Evolutionary conservation across 1,140 invertebrate species (phyloP), one percentile per base, ranked within the genome.

Genomic region (Listronotus bonariensis): DNA sequence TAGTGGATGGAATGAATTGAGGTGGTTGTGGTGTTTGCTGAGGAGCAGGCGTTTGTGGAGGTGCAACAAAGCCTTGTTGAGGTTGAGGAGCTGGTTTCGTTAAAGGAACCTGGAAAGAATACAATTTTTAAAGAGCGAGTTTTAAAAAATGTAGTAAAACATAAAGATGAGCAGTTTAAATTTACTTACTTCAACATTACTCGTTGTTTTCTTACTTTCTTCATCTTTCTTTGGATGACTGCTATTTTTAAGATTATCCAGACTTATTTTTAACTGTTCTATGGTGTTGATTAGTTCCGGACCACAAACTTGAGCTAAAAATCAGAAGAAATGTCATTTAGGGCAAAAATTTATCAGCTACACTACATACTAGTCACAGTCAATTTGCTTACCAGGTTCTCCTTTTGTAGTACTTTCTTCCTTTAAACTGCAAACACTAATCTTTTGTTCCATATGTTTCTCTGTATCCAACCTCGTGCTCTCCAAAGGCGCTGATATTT

Each of bases 181-280:
- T 11, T 15, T 6, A 53, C 48, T 38, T 20, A 69, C 61, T 17
- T 69, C 68, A 3, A 65, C 55, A 52, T 42, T 66, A n/a, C 58
- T 68, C 34, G 57, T 14, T 12, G 64, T 53, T 53, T 70, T 74
- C 60, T 76, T 76, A 10, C 57, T 9, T 34, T 75, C 75, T 57
- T 72, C 73, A 7, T 78, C 76, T 40, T 75, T 75, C 34, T 76
- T 75, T 40, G 70, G 75, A 68, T 74, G 75, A 48, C 70, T 72
- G 43, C 74, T 82, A 56, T 83, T 80, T 61, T 82, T 83, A 51
- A 83, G 78, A 59, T 83, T 82, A 60, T 83, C 81, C n/a, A 83
- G 69, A 55, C 81, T 82, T 55, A 83, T 83, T 72, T 83, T 83
- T 3, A 83, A 67, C 59, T 83, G 82, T 61, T 83, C 82, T 42